These are phyloP conservation scores for Lutjanus argentimaculatus DNA, from an alignment of 2,797 vertebrate species.

Conservation along the genomic window DNA sequence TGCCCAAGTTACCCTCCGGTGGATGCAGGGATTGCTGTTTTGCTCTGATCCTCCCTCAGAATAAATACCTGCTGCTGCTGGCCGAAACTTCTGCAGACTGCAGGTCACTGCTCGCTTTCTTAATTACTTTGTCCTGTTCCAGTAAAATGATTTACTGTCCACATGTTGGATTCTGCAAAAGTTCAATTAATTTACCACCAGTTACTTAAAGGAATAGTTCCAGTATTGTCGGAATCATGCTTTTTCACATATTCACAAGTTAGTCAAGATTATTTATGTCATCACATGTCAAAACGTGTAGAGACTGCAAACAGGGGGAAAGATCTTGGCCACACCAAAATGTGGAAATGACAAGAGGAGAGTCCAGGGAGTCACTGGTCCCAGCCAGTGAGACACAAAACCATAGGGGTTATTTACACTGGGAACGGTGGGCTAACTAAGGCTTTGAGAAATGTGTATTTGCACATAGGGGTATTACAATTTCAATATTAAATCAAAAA, in stretches of 20 bases:
- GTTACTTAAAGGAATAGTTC: not conserved
- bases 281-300: not conserved
- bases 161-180: not conserved
- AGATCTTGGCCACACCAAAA: not conserved
- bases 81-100: conserved; percentile 83
- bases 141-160: not conserved
- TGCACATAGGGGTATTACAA: too few relatives aligned
- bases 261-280: not conserved
- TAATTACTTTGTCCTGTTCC: not conserved
- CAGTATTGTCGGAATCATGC: not conserved
- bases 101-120: conserved; percentile 73
- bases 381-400: too few relatives aligned
- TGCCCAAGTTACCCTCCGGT: conserved; percentile 85
- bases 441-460: too few relatives aligned
- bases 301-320: not conserved
- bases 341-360: too few relatives aligned
- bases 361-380: not conserved
- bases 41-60: conserved; percentile 84
- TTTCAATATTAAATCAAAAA: too few relatives aligned
- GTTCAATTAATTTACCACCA: not conserved
- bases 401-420: too few relatives aligned
- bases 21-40: conserved; percentile 86
- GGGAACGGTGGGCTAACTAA: too few relatives aligned
- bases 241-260: not conserved
- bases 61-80: conserved; percentile 86